These are phyloP conservation scores for Ephialtes manifestator DNA, from an alignment of 2,888 invertebrate genomes.

Conservation along the genomic window DNA sequence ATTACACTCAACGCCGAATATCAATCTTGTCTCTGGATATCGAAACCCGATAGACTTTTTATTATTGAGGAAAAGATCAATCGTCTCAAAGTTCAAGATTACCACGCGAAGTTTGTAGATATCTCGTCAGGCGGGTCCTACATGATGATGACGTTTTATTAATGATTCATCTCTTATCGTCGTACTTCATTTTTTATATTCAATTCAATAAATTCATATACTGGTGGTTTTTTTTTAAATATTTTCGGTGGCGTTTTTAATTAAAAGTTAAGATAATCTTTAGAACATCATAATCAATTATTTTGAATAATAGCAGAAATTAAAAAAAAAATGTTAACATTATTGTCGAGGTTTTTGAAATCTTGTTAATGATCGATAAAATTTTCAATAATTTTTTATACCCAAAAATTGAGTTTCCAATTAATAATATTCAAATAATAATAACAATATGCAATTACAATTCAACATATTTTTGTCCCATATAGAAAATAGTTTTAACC, in stretches of 20 bases:
- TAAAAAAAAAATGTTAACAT: not conserved
- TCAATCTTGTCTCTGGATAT: not conserved
- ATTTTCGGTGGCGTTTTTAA: not conserved
- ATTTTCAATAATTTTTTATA: too few relatives aligned
- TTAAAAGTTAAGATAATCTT: not conserved
- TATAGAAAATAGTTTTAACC: not conserved
- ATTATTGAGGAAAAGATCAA: constrained; percentile 5
- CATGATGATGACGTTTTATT: not conserved
- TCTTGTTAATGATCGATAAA: not conserved
- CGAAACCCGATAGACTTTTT: not conserved
- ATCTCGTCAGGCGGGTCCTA: not conserved
- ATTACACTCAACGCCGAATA: not conserved
- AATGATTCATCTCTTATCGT: not conserved
- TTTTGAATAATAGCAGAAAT: not conserved
- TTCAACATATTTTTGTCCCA: too few relatives aligned
- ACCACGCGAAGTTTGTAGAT: not conserved
- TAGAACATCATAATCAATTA: not conserved
- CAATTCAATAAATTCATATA: not conserved
- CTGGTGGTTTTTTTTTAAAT: not conserved
- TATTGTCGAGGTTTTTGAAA: not conserved
- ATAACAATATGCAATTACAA: not conserved
- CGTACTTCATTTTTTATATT: not conserved
- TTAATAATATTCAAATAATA: too few relatives aligned
- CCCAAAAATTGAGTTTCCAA: too few relatives aligned
- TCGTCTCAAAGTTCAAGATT: constrained; percentile 32